Evolutionary conservation across 30 jellyfish, hydroid and myxozoan genomes (phyloP).

Genomic region (Cassiopea andromeda): DNA sequence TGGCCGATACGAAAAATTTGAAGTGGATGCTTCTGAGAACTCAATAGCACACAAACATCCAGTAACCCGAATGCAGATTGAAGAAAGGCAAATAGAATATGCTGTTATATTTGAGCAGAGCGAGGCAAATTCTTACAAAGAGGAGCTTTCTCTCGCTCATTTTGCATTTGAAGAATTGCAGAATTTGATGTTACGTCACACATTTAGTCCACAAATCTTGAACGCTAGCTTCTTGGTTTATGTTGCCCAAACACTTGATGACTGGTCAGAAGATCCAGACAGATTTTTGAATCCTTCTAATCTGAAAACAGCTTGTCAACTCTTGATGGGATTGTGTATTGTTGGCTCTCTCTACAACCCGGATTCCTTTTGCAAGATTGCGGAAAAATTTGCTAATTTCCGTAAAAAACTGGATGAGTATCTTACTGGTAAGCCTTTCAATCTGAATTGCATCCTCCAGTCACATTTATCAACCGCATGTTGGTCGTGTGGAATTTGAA

Average conservation of each 20-base stretch:
- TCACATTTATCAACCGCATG: not conserved
- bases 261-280: not conserved
- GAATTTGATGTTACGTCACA: not conserved
- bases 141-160: conserved; percentile 46
- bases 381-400: not conserved
- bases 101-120: conserved; percentile 45
- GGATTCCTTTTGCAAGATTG: not conserved
- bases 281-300: not conserved
- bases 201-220: not conserved
- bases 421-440: too few species aligned
- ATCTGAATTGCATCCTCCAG: not conserved
- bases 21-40: not conserved
- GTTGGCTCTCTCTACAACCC: not conserved
- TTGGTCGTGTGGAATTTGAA: conserved; percentile 4
- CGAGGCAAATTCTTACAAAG: conserved; percentile 52
- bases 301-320: conserved; percentile 6
- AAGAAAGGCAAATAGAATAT: not conserved
- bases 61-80: not conserved
- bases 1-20: not conserved
- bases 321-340: conserved; percentile 14
- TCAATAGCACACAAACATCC: not conserved
- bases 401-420: not conserved
- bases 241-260: not conserved
- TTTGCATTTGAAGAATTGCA: conserved; percentile 62
- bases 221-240: not conserved